phyloP scores from a whole-genome alignment of 1,140 invertebrate genomes.

The Arion vulgaris region DNA sequence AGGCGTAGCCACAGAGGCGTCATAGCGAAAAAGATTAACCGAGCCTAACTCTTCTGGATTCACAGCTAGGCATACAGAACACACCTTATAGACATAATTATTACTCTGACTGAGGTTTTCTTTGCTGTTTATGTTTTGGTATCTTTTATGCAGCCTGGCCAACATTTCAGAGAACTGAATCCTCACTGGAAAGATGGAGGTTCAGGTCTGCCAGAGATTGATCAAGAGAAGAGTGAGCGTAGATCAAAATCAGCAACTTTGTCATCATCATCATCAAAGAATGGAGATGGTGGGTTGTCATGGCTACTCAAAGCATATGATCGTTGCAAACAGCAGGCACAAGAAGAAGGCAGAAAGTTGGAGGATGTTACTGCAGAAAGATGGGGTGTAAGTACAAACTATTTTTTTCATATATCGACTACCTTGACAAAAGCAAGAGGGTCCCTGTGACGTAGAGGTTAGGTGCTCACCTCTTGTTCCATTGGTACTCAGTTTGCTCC shows the following conservation, averaged over 20 bases:
- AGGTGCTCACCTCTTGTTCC: no score
- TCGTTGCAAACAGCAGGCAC: constrained; percentile 77
- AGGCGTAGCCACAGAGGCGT: no score
- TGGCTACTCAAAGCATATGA: constrained; percentile 78
- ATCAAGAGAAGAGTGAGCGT: constrained; percentile 31
- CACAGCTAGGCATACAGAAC: no score
- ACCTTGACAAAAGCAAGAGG: no score
- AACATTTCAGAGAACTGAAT: constrained; percentile 86
- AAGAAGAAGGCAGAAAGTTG: constrained; percentile 75
- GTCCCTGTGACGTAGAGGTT: no score
- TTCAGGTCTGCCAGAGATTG: constrained; percentile 80
- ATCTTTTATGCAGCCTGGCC: constrained; percentile 77
- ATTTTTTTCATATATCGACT: no score
- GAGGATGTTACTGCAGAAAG: constrained; percentile 79
- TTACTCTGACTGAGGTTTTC: no score
- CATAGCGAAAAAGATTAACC: no score
- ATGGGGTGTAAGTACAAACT: constrained; percentile 78
- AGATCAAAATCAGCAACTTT: constrained; percentile 22
- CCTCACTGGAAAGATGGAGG: constrained; percentile 94
- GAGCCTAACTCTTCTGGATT: no score
- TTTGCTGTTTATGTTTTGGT: background rate
- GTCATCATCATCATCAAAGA: background rate
- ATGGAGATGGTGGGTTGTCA: constrained; percentile 67
- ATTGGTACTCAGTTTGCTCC: no score
- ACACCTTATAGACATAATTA: no score